phyloP scores from a whole-genome alignment of 2,113 vertebrate species.

The Microtus montanus region DNA sequence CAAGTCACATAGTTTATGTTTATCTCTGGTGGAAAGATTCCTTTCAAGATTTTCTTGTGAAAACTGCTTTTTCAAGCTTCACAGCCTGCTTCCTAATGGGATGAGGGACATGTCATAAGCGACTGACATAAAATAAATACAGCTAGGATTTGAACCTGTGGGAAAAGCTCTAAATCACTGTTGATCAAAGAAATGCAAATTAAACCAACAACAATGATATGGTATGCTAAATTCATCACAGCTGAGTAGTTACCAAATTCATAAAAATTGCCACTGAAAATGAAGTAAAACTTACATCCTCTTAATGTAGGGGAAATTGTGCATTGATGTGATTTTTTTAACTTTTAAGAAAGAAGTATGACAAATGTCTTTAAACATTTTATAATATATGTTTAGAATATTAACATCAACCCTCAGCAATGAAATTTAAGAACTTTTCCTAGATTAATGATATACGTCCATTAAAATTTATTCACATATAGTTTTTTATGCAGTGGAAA shows the following conservation, averaged over 20 bases:
- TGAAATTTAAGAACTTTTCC: background rate
- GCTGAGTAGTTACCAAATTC: background rate
- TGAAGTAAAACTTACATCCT: background rate
- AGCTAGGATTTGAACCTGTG: background rate
- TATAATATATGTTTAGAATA: background rate
- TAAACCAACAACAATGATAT: background rate
- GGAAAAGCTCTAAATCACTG: background rate
- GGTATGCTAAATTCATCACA: background rate
- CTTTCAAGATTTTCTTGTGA: background rate
- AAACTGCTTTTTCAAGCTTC: background rate
- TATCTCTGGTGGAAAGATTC: background rate
- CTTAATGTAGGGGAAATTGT: background rate
- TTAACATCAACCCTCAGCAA: background rate
- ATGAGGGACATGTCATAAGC: background rate
- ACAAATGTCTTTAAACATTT: background rate
- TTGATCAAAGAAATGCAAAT: background rate
- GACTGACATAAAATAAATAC: background rate
- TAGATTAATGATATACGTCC: background rate
- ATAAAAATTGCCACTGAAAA: background rate
- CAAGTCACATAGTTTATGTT: background rate
- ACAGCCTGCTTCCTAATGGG: background rate
- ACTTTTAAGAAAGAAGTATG: background rate
- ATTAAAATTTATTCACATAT: background rate
- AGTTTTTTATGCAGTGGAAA: background rate
- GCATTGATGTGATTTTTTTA: background rate